A percentile compares a stretch with the other conserved stretches of the same genome.
phyloP scores from a whole-genome alignment of 2,888 invertebrate genomes.

The Eupeodes latifasciatus region DNA sequence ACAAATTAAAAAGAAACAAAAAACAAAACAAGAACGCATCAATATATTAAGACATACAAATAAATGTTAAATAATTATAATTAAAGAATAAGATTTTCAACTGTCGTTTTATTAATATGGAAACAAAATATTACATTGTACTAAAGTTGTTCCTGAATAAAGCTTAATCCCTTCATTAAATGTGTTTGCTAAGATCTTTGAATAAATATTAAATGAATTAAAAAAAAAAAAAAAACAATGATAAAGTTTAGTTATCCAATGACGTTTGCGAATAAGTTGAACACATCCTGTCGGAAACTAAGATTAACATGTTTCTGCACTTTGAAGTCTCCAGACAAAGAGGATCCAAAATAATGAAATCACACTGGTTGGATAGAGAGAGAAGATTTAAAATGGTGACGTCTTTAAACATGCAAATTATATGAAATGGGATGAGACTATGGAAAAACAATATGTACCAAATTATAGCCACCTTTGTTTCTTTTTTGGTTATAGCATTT shows the following conservation, averaged over 20 bases:
- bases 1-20: neutral
- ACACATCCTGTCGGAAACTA: no score
- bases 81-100: conserved; percentile 5
- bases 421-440: no score
- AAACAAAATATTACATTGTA: neutral
- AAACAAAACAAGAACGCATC: neutral
- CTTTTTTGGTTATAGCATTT: no score
- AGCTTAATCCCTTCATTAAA: neutral
- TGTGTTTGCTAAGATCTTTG: neutral
- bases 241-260: neutral
- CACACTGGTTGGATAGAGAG: no score
- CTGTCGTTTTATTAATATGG: neutral
- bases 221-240: neutral
- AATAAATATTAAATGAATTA: neutral
- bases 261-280: no score
- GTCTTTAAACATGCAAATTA: no score
- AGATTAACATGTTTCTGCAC: no score
- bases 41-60: conserved; percentile 27
- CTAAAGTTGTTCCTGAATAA: neutral
- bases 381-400: no score
- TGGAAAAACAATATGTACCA: no score
- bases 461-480: no score
- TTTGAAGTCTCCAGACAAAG: no score
- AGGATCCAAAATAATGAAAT: no score
- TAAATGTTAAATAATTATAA: conserved; percentile 41